Conservation (phyloP, 2,797 vertebrate genomes). For the Prunella strophiata region DNA sequence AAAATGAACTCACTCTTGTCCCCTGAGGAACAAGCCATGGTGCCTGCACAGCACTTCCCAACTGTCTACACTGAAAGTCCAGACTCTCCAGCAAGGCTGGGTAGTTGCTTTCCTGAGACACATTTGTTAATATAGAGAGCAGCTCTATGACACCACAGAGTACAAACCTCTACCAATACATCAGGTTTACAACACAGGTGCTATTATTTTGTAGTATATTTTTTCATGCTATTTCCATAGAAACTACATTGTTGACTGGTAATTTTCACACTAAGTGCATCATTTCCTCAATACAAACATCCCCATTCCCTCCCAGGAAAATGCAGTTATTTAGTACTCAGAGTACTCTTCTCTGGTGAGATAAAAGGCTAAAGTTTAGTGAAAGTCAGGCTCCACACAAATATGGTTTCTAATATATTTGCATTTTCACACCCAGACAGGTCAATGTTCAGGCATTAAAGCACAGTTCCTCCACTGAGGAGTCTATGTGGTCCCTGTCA, state of each 20-base stretch:
- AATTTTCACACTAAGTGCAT: conserved; percentile 56
- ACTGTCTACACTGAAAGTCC: not conserved
- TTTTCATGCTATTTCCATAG: conserved; percentile 61
- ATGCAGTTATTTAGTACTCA: not conserved
- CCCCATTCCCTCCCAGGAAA: not conserved
- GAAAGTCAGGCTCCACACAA: not conserved
- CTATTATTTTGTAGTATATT: not conserved
- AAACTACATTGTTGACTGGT: conserved; percentile 4
- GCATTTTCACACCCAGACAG: not conserved
- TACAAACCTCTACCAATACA: not conserved
- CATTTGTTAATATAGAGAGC: not conserved
- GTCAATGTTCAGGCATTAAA: not conserved
- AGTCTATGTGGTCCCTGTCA: not conserved
- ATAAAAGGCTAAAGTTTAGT: conserved; percentile 20
- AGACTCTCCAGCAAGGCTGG: not conserved
- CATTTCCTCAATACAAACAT: conserved; percentile 28
- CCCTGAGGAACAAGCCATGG: not conserved
- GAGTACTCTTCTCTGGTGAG: not conserved
- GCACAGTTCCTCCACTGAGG: not conserved
- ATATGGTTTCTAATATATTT: not conserved
- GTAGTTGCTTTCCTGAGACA: not conserved
- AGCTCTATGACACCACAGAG: not conserved
- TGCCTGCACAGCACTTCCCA: not conserved
- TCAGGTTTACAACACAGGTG: not conserved
- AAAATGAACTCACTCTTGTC: not conserved